Percentiles rank a stretch among this genome's conserved stretches.
Conservation (phyloP, 1,140 invertebrate species). For the Sinonovacula constricta region DNA sequence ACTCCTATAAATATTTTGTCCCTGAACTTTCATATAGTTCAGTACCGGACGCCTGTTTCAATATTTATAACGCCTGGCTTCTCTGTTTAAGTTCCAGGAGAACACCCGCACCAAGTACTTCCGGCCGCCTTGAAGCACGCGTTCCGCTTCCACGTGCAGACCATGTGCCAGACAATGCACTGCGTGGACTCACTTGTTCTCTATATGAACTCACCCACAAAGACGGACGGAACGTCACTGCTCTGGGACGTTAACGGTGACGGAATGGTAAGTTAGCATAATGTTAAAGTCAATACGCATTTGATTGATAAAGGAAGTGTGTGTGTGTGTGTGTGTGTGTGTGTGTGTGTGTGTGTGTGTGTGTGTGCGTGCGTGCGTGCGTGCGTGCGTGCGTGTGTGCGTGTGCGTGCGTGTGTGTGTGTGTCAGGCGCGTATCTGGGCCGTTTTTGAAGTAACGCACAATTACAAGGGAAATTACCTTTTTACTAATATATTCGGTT, state of each 20-base stretch:
- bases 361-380: neutral
- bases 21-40: too few relatives aligned
- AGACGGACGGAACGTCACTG: constrained; percentile 79
- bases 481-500: too few relatives aligned
- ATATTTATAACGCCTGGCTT: too few relatives aligned
- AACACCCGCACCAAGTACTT: constrained; percentile 69
- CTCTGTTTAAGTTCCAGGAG: constrained; percentile 54
- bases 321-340: too few relatives aligned
- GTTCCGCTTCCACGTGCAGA: constrained; percentile 79
- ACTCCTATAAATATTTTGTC: too few relatives aligned
- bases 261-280: constrained; percentile 80
- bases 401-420: too few relatives aligned
- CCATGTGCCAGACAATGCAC: constrained; percentile 78
- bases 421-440: too few relatives aligned
- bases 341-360: too few relatives aligned
- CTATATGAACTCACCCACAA: constrained; percentile 80
- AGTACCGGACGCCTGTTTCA: too few relatives aligned
- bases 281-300: too few relatives aligned
- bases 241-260: constrained; percentile 81
- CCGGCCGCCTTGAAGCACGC: constrained; percentile 80
- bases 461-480: too few relatives aligned
- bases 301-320: neutral
- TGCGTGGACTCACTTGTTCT: constrained; percentile 81
- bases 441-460: too few relatives aligned
- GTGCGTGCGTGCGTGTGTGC: constrained; percentile 1